Conservation (phyloP, 2,797 vertebrate species). For the Clamator glandarius region DNA sequence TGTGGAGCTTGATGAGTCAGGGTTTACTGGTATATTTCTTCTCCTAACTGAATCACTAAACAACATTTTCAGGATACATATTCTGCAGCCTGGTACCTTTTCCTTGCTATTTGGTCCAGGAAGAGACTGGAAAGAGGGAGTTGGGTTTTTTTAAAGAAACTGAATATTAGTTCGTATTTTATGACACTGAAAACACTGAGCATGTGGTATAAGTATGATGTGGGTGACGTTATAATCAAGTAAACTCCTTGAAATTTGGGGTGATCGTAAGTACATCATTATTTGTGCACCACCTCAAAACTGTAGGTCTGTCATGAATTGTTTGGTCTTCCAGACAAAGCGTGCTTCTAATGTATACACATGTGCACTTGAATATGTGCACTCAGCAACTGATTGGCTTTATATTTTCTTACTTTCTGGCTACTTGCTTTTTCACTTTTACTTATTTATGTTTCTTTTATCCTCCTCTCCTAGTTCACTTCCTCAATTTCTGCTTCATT, state of each 20-base stretch:
- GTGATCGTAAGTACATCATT: background rate
- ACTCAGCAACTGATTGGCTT: accelerated
- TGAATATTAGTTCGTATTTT: background rate
- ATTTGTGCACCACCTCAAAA: background rate
- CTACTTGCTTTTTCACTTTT: background rate
- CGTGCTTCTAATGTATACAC: background rate
- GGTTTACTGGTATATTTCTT: background rate
- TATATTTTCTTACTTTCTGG: background rate
- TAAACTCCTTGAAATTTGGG: background rate
- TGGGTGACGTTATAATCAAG: background rate
- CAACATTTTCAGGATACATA: background rate
- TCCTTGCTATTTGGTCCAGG: background rate
- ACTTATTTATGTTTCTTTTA: background rate
- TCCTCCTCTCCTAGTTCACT: background rate
- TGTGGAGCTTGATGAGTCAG: background rate
- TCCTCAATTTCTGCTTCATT: background rate
- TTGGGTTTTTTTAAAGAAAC: background rate
- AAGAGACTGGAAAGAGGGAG: background rate
- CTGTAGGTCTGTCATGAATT: background rate
- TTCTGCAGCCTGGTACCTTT: background rate
- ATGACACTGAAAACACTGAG: background rate
- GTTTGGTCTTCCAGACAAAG: background rate
- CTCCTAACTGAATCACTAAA: background rate
- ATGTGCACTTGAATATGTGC: background rate
- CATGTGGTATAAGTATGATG: background rate